Base-by-base conservation (phyloP, 1,140 invertebrate species). In the Scaptomyza hsui region DNA sequence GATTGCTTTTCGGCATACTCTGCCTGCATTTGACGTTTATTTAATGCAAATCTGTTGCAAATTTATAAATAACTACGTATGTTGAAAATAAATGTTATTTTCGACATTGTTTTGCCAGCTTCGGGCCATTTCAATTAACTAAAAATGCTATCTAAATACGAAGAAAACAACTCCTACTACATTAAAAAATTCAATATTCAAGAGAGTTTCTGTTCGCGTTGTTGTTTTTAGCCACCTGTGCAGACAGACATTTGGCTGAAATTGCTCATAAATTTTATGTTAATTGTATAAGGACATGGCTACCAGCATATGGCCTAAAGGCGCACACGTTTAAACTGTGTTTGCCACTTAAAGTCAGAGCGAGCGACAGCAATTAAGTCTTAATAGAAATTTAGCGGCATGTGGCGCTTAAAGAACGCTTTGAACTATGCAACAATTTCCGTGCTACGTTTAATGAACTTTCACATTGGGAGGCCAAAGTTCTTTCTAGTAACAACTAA, bases 211-310 rank as follows among this genome's bases (percentile, higher is more conserved):
- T 29, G 26, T 29, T 7, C 32, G 3, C 7, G 32, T 37, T 37
- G 32, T 6, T 35, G 32, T 12, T 35, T 35, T 29, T 37, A 62
- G 57, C 53, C 75, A 82, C 71, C 72, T 82, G 75, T 68, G 71
- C 68, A 77, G 69, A 74, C 68, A 73, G 65, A 71, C 81, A 81
- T 71, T 77, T 75, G 39, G 29, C 49, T 47, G 13, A 65, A 81
- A 88, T 72, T 64, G 82, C 70, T 59, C 81, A 78, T 86, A 88
- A 88, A 86, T 81, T 78, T 75, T 29, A 75, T 81, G 77, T 81
- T 86, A 81, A 88, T 88, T 88, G 75, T 51, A 29, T 55, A 7
- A 70, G 56, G 45, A 77, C 53, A 63, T 55, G 35, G n/a, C 42
- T 12, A 39, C 9, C 16, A 37, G 13, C 53, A 59, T 37, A 32